A percentile compares a stretch with the other conserved stretches of the same genome.
Conservation (phyloP, 2,113 vertebrate genomes). For the Tachuris rubrigastra region DNA sequence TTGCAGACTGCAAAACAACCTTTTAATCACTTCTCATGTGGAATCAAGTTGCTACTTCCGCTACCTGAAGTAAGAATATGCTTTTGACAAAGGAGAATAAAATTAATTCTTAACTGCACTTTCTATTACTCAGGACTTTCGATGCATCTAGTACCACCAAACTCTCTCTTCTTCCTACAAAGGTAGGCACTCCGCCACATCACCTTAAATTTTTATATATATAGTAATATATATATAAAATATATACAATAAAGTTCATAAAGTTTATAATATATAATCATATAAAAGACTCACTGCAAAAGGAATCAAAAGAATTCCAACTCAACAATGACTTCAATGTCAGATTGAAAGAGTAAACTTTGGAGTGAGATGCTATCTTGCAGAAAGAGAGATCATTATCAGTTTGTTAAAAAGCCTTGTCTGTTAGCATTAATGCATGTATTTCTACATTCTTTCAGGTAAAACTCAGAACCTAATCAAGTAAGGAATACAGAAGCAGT, state of each 20-base stretch:
- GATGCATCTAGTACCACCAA: not conserved
- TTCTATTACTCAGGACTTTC: not conserved
- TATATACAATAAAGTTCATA: not conserved
- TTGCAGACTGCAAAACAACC: not conserved
- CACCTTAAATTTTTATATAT: not conserved
- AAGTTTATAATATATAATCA: not conserved
- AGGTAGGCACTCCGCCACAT: not conserved
- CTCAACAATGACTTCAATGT: slow-evolving; percentile 53
- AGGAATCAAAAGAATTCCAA: slow-evolving; percentile 62
- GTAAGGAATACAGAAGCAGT: not conserved
- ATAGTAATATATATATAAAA: not conserved
- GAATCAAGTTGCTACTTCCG: not conserved
- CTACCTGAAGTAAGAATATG: not conserved
- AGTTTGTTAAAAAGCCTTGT: slow-evolving; percentile 31
- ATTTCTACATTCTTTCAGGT: not conserved
- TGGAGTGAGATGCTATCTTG: slow-evolving; percentile 35
- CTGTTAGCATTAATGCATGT: slow-evolving; percentile 6
- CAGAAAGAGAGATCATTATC: slow-evolving; percentile 47
- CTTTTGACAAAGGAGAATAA: not conserved
- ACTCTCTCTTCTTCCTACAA: not conserved
- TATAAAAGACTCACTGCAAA: not conserved
- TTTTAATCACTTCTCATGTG: not conserved
- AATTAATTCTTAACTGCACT: not conserved
- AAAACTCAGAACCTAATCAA: not conserved
- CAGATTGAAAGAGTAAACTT: slow-evolving; percentile 56